Percentiles rank a stretch among this genome's conserved stretches.
Evolutionary conservation across 2,888 invertebrate species (phyloP).

Genomic region (Euplexia lucipara): DNA sequence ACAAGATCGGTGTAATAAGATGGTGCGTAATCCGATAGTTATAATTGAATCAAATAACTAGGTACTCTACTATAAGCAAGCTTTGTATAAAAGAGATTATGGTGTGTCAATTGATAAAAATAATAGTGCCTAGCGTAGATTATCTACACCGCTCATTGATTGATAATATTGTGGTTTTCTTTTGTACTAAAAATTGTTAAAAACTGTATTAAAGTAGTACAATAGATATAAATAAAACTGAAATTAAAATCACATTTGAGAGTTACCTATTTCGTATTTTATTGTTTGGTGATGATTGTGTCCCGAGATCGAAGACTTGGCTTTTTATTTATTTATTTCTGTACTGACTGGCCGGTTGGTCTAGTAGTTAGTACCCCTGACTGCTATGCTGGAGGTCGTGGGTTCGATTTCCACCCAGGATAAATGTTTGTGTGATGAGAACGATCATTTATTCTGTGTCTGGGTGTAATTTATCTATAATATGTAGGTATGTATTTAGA

Average conservation of each 20-base stretch:
- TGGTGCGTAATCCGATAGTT: slow-evolving; percentile 12
- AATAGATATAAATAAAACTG: slow-evolving; percentile 76
- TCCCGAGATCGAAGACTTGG: neutral
- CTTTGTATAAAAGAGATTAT: slow-evolving; percentile 65
- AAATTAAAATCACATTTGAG: slow-evolving; percentile 76
- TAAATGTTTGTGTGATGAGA: too few species aligned
- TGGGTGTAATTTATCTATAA: too few species aligned
- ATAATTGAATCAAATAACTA: slow-evolving; percentile 34
- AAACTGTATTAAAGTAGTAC: slow-evolving; percentile 65
- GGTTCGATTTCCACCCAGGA: too few species aligned
- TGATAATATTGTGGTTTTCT: slow-evolving; percentile 63
- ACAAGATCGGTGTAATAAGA: slow-evolving; percentile 1
- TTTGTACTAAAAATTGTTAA: slow-evolving; percentile 67
- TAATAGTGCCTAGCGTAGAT: slow-evolving; percentile 89
- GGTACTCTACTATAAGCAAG: slow-evolving; percentile 52
- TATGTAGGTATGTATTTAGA: too few species aligned
- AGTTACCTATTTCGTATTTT: slow-evolving; percentile 44
- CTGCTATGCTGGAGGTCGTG: too few species aligned
- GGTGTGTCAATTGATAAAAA: slow-evolving; percentile 88
- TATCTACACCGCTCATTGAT: slow-evolving; percentile 77
- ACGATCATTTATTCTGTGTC: too few species aligned
- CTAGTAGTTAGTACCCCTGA: too few species aligned
- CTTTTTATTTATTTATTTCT: too few species aligned
- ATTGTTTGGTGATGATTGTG: neutral
- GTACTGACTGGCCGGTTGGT: too few species aligned